phyloP scores from a whole-genome alignment of 2,888 invertebrate genomes.

The Labia minor region DNA sequence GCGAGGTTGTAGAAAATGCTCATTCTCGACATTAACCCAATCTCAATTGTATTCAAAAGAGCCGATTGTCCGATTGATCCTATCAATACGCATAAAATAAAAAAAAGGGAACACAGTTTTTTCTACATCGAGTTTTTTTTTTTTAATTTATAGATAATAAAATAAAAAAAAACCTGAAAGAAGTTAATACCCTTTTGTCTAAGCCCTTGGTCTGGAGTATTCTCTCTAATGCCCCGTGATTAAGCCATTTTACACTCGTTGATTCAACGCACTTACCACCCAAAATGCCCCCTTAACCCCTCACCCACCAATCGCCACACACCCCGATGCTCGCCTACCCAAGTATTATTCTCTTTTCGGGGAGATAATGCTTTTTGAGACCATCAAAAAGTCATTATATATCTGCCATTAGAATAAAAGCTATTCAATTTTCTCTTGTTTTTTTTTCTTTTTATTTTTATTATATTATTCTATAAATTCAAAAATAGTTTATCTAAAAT shows the following conservation, averaged over 20 bases:
- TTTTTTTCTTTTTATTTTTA: no score
- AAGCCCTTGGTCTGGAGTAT: constrained; percentile 7
- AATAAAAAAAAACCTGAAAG: not conserved
- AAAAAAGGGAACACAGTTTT: constrained; percentile 2
- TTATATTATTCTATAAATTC: no score
- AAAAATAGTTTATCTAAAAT: no score
- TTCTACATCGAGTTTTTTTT: not conserved
- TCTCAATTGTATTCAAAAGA: no score
- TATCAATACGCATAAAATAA: not conserved
- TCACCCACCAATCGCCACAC: not conserved
- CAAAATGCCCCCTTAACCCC: not conserved
- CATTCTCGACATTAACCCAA: no score
- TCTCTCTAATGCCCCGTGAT: constrained; percentile 7
- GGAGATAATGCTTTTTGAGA: not conserved
- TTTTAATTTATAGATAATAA: not conserved
- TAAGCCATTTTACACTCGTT: constrained; percentile 13
- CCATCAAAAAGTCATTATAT: constrained; percentile 1
- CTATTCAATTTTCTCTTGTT: not conserved
- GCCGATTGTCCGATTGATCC: no score
- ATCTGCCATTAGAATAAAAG: constrained; percentile 1
- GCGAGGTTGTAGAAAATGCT: no score
- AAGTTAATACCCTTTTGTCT: constrained; percentile 13
- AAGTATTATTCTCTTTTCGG: not conserved
- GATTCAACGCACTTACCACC: not conserved
- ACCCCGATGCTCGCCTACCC: no score